Conservation (phyloP, 2,797 vertebrate genomes). For the Neomorphus geoffroyi region DNA sequence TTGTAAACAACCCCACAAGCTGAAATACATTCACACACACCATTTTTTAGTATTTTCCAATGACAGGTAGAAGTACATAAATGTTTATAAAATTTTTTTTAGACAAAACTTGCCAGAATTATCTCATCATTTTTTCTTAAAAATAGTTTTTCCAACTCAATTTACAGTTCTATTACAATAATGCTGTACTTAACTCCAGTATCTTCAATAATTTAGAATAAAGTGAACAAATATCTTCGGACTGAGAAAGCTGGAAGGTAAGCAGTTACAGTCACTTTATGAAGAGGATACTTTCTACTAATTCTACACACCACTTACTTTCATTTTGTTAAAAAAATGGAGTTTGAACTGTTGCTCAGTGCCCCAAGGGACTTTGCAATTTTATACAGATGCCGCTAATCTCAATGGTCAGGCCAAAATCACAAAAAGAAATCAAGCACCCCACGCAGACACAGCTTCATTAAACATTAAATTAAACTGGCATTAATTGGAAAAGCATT, state of each 20-base stretch:
- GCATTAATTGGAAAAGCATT: conserved; percentile 48
- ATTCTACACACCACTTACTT: not conserved
- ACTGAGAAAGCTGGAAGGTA: not conserved
- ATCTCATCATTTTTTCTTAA: not conserved
- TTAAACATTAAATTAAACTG: conserved; percentile 45
- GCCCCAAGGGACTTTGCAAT: conserved; percentile 66
- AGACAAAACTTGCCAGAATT: not conserved
- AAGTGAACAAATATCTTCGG: not conserved
- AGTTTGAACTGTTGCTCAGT: not conserved
- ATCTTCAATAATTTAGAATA: not conserved
- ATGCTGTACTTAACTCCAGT: not conserved
- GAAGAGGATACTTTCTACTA: not conserved
- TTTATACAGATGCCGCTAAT: conserved; percentile 57
- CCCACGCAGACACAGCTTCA: not conserved
- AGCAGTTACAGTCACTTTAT: not conserved
- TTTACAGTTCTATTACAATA: not conserved
- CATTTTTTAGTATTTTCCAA: not conserved
- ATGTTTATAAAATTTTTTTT: not conserved
- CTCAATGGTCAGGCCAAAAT: conserved; percentile 8
- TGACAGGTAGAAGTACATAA: not conserved
- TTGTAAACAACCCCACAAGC: not conserved
- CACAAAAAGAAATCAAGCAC: conserved; percentile 39
- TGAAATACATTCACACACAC: not conserved
- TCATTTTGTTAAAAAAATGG: not conserved
- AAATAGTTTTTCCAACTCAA: not conserved